These are phyloP conservation scores for Ernsta delagoae DNA, from an alignment of 2,888 invertebrate genomes.

Conservation along the genomic window DNA sequence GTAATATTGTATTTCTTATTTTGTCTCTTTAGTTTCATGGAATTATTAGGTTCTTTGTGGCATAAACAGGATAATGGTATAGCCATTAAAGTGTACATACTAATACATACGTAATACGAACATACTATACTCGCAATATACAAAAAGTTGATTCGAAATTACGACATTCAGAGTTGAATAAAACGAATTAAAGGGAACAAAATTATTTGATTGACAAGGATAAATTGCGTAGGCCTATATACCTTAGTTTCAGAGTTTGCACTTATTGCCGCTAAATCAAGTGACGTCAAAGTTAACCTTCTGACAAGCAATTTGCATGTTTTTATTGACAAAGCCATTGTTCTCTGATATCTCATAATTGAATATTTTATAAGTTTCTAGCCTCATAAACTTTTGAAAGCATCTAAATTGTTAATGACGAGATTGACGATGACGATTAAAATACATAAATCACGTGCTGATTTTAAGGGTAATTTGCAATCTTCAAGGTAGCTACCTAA, in stretches of 20 bases:
- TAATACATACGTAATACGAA: neutral
- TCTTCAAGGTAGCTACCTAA: too few relatives aligned
- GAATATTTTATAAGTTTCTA: neutral
- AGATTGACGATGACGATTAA: too few relatives aligned
- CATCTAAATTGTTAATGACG: neutral
- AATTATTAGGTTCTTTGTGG: conserved; percentile 3
- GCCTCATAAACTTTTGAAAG: neutral
- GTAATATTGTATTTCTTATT: neutral
- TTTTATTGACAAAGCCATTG: conserved; percentile 18
- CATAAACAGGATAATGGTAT: conserved; percentile 18
- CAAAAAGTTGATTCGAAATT: neutral
- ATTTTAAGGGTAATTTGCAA: too few relatives aligned
- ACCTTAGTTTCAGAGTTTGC: conserved; percentile 4
- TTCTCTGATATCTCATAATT: conserved; percentile 12
- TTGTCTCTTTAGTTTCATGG: conserved; percentile 3
- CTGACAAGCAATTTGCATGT: conserved; percentile 12
- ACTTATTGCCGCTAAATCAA: conserved; percentile 7
- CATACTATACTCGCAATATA: too few relatives aligned
- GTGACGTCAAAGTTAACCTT: conserved; percentile 18
- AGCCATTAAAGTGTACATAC: neutral
- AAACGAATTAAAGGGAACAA: too few relatives aligned
- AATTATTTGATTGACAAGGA: neutral
- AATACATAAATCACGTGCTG: too few relatives aligned
- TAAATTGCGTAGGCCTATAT: neutral
- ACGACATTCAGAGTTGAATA: neutral